Evolutionary conservation across 2,113 vertebrate species (phyloP), one percentile per base, ranked within the genome.

Genomic region (Passer domesticus): DNA sequence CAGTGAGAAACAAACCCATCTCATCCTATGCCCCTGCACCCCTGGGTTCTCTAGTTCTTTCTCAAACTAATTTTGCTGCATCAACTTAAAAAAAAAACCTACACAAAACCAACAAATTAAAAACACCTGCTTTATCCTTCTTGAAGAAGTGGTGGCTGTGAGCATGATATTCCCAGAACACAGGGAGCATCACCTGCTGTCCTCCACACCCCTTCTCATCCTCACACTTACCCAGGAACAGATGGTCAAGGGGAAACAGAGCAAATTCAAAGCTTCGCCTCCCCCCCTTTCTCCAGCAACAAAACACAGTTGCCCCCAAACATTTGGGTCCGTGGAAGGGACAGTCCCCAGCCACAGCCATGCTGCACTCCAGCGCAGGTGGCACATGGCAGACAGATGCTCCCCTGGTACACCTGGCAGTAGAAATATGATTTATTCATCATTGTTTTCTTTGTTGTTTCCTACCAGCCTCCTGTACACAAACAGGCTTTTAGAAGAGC

Each of bases 371-470:
- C 31, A 30, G 43, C 15, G 1, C 75, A 83, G 79, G 77, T 93
- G 89, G 31, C 28, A 1, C 39, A 12, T 2, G 0, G 43, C 33
- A 39, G 75, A 58, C 7, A 1, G 75, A 49, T 70, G 76, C 55
- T 80, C 17, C 50, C 72, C 49, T 52, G 27, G 56, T 93, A 47
- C 11, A 3, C 82, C 1, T 28, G 89, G 68, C 91, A 75, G 33
- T 31, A 67, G 68, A 90, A 81, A 74, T 55, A 85, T 75, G 31
- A 93, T 93, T 94, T 92, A 96, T 97, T 97, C 85, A 93, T 84
- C 2, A 2, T 28, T 77, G n/a, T 83, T 94, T 89, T 43, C 83
- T 86, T 80, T 92, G 72, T 93, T 92, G 60, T 92, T 88, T 81
- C 56, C 64, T 86, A 49, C 74, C 70, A 83, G 76, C 53, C 73